Evolutionary conservation across 1,140 invertebrate genomes (phyloP).

Genomic region (Coptotermes formosanus): DNA sequence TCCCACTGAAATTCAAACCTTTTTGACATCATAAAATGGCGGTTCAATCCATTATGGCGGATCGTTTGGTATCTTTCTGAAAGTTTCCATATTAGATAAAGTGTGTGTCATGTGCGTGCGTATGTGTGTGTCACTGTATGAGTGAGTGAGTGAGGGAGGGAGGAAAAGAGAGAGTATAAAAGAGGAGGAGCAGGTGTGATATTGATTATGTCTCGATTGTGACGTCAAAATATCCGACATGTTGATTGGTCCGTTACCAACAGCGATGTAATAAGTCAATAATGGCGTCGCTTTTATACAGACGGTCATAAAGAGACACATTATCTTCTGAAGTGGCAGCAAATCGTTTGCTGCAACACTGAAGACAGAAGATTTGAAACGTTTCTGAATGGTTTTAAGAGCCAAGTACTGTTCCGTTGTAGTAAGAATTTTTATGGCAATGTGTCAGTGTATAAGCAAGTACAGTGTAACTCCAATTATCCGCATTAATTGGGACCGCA

Average conservation of each 20-base stretch:
- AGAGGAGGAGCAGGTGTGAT: slow-evolving; percentile 4
- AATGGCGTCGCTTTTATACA: background rate
- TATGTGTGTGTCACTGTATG: no score
- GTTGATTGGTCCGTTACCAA: slow-evolving; percentile 5
- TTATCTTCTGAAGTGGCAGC: background rate
- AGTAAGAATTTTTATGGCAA: no score
- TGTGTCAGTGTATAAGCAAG: no score
- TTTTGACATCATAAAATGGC: slow-evolving; percentile 1
- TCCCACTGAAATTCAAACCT: background rate
- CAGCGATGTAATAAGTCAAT: background rate
- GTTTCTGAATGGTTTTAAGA: no score
- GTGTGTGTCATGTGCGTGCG: background rate
- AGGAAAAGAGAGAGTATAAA: background rate
- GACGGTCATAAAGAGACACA: background rate
- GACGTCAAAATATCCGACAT: slow-evolving; percentile 14
- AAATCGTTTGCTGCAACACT: background rate
- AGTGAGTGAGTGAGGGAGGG: background rate
- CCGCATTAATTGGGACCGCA: no score
- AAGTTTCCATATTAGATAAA: background rate
- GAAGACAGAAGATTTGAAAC: background rate
- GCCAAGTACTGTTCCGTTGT: no score
- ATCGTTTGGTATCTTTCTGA: background rate
- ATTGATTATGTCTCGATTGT: slow-evolving; percentile 15
- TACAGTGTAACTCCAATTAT: no score
- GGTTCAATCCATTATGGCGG: background rate